phyloP scores from a whole-genome alignment of 2,113 vertebrate genomes.

The Lonchura striata region DNA sequence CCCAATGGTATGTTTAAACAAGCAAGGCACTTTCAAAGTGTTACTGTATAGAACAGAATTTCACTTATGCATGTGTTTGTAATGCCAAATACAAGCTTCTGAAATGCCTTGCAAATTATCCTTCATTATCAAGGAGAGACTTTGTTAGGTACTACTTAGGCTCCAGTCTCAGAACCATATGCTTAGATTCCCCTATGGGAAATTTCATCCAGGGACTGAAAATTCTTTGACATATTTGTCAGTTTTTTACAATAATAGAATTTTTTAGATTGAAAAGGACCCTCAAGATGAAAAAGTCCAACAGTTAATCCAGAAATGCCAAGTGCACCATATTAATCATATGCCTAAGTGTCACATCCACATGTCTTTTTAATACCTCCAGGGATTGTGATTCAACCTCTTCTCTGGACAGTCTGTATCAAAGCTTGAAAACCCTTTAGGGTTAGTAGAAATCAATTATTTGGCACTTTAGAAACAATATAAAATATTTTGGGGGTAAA shows the following conservation, averaged over 20 bases:
- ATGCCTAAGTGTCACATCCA: neutral
- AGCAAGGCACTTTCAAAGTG: conserved; percentile 28
- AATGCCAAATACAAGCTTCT: neutral
- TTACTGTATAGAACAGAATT: conserved; percentile 2
- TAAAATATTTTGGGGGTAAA: neutral
- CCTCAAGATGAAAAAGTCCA: neutral
- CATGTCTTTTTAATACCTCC: rapidly evolving
- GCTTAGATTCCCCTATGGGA: neutral
- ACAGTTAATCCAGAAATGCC: neutral
- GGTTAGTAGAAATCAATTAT: neutral
- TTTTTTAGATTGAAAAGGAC: neutral
- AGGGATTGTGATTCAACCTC: neutral
- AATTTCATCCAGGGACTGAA: neutral
- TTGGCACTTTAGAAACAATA: neutral
- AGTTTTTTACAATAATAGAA: neutral
- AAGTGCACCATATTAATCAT: neutral
- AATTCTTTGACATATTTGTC: neutral
- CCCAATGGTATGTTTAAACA: conserved; percentile 40
- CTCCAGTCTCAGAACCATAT: neutral
- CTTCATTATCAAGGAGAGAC: neutral
- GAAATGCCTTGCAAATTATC: neutral
- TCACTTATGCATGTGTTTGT: neutral
- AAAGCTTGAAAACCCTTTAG: neutral
- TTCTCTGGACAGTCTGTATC: neutral
- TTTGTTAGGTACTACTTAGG: neutral